A percentile compares a stretch with the other conserved stretches of the same genome.
These are phyloP conservation scores for Plodia interpunctella DNA, from an alignment of 1,140 invertebrate genomes.

Conservation along the genomic window DNA sequence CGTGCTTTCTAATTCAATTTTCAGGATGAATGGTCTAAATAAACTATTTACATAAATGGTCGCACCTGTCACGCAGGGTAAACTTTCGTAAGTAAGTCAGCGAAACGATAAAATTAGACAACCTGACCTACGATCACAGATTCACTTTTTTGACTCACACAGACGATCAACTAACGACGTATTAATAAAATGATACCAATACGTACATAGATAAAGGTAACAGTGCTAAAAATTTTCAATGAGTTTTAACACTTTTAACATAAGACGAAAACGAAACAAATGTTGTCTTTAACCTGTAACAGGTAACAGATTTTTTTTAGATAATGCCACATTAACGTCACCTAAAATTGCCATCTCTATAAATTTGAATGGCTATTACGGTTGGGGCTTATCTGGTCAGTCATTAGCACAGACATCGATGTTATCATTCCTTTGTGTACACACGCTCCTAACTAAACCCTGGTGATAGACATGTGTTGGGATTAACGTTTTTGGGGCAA, in stretches of 20 bases:
- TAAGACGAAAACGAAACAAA: too few species aligned
- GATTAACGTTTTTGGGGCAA: constrained; percentile 10
- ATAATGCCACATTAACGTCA: too few species aligned
- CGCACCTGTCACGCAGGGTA: background rate
- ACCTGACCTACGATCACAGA: background rate
- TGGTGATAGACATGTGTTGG: background rate
- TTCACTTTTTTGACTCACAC: background rate
- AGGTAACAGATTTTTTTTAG: too few species aligned
- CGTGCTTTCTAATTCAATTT: too few species aligned
- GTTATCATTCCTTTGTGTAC: constrained; percentile 8
- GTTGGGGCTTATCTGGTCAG: constrained; percentile 6
- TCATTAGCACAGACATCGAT: constrained; percentile 8
- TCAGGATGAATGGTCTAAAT: too few species aligned
- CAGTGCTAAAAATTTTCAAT: too few species aligned
- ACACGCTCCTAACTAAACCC: background rate
- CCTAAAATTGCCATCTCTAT: background rate
- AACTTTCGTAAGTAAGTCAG: background rate
- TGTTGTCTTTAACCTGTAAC: too few species aligned
- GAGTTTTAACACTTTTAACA: too few species aligned
- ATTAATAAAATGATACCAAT: background rate
- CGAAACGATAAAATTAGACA: background rate
- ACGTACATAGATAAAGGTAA: too few species aligned
- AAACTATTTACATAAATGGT: background rate
- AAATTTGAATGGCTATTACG: background rate
- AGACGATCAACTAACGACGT: background rate